Evolutionary conservation across 2,113 vertebrate genomes (phyloP), one percentile per base, ranked within the genome.

Genomic region (Sula dactylatra): DNA sequence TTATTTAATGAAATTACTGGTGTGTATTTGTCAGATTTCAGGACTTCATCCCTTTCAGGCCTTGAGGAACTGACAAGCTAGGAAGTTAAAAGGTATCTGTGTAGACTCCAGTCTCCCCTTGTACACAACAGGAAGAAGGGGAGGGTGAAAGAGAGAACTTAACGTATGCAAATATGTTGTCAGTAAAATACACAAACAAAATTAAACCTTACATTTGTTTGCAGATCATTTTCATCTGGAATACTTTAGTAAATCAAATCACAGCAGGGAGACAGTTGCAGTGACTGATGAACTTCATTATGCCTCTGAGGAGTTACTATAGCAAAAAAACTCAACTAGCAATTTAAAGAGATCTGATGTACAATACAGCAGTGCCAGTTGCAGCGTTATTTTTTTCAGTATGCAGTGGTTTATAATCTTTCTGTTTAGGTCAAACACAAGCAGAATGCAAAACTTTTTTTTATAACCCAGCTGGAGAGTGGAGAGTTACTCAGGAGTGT

Each of bases 241-340:
- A 90, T 85, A 91, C 95, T 97, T 97, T 94, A 94, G 93, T 88
- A 97, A 95, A 97, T 95, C 94, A 95, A 90, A 94, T 94, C 97
- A 97, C 95, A 96, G 96, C 94, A 91, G 93, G 93, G 81, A 96
- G 84, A 95, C 81, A 91, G 87, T 97, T 96, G 84, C 89, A 96
- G 89, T 96, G 93, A 97, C 86, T 97, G 97, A 97, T 96, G 94
- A 97, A 97, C 95, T 95, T 93, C 93, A 97, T 95, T 97, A 95
- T 94, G 89, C 42, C 93, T 95, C 84, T 95, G 89, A 96, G 71
- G 78, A 96, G 84, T 91, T 95, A 88, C 91, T 91, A 93, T 27
- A 87, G 97, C 86, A 91, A 93, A 93, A 94, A 94, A 88, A 29
- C 80, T 93, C 89, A 90, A 56, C 95, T 91, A 93, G 58, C 81